Conservation (phyloP, 2,113 vertebrate species). For the Plectropomus leopardus region DNA sequence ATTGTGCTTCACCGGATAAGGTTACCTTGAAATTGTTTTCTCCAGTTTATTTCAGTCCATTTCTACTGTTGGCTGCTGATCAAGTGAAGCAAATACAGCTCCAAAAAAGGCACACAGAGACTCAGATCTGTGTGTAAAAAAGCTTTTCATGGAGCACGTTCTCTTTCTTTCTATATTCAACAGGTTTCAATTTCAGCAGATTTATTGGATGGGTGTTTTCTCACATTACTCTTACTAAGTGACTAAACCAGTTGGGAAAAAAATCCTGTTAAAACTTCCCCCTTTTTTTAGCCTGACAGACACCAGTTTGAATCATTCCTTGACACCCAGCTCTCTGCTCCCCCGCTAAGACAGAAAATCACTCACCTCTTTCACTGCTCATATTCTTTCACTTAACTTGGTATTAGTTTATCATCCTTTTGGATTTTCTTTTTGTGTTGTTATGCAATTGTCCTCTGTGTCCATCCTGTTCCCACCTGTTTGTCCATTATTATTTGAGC, state of each 20-base stretch:
- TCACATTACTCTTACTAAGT: background rate
- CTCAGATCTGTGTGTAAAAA: background rate
- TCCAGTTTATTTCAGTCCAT: background rate
- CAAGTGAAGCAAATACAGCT: background rate
- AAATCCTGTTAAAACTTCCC: background rate
- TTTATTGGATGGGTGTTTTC: background rate
- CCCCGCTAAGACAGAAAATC: background rate
- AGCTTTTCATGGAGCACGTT: background rate
- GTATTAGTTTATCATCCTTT: no score
- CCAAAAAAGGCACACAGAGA: background rate
- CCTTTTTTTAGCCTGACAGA: background rate
- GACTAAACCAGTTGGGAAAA: background rate
- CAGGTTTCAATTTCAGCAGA: background rate
- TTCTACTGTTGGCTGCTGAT: background rate
- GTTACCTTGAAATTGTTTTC: no score
- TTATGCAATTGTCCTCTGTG: background rate
- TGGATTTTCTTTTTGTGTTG: background rate
- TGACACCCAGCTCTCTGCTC: background rate
- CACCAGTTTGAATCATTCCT: slow-evolving; percentile 1
- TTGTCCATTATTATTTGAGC: background rate
- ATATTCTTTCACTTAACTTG: background rate
- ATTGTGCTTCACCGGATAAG: background rate
- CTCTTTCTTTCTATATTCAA: background rate
- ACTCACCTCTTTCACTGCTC: background rate
- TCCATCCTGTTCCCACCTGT: background rate